A percentile compares a stretch with the other conserved stretches of the same genome.
Evolutionary conservation across 2,113 vertebrate genomes (phyloP).

Genomic region (Cephalophus harveyi): DNA sequence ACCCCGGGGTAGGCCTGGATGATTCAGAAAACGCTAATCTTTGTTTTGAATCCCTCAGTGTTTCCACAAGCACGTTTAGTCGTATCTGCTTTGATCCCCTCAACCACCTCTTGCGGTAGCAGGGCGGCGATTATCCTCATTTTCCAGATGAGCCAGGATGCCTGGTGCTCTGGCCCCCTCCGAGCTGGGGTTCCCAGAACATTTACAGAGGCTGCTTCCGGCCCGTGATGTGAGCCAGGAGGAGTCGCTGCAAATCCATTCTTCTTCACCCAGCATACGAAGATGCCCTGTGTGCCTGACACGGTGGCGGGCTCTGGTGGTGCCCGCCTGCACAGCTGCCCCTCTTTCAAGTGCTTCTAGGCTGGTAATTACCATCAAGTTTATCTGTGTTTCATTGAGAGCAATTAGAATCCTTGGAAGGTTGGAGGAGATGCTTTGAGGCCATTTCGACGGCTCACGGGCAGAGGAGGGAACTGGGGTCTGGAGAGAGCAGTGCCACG

Average conservation of each 20-base stretch:
- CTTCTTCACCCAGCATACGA: background rate
- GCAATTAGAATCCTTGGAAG: background rate
- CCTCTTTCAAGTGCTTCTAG: background rate
- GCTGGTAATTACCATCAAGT: background rate
- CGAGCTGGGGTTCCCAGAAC: background rate
- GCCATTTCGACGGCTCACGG: background rate
- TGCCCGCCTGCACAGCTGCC: background rate
- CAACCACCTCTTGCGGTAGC: too few relatives aligned
- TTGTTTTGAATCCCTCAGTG: too few relatives aligned
- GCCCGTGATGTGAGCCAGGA: accelerated
- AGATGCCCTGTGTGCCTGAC: background rate
- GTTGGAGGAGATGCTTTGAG: background rate
- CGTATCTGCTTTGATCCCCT: too few relatives aligned
- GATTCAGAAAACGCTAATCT: too few relatives aligned
- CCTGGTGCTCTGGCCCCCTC: background rate
- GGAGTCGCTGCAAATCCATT: background rate
- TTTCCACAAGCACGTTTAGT: too few relatives aligned
- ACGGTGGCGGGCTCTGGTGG: background rate
- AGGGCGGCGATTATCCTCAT: too few relatives aligned
- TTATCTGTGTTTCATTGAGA: background rate
- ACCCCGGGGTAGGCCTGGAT: too few relatives aligned
- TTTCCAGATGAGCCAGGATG: too few relatives aligned
- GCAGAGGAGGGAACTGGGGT: background rate
- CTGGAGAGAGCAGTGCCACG: background rate
- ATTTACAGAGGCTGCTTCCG: background rate